Percentiles rank a stretch among this genome's conserved stretches.
These are phyloP conservation scores for Aplysia californica DNA, from an alignment of 1,140 invertebrate species.

Conservation along the genomic window DNA sequence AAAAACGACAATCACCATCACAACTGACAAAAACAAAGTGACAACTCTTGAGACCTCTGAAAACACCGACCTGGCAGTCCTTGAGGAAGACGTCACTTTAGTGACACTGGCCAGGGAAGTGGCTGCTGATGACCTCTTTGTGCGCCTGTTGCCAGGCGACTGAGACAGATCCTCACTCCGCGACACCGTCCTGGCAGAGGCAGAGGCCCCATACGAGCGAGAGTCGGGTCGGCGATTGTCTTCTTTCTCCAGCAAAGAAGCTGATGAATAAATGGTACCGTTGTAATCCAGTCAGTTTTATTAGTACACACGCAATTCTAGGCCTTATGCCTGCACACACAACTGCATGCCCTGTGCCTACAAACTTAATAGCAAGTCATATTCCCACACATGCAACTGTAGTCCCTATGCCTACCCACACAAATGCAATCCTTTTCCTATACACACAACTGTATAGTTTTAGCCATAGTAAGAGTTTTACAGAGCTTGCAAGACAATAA, in stretches of 20 bases:
- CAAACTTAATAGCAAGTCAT: no score
- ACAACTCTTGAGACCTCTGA: no score
- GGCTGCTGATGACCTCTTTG: not conserved
- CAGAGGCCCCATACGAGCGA: not conserved
- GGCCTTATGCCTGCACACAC: no score
- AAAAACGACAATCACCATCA: no score
- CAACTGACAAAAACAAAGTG: no score
- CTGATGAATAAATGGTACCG: not conserved
- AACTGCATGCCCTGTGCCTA: no score
- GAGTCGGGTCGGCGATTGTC: constrained; percentile 35
- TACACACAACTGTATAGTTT: no score
- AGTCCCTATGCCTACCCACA: no score
- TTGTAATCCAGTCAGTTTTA: not conserved
- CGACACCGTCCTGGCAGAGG: not conserved
- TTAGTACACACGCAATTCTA: not conserved
- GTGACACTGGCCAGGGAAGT: not conserved
- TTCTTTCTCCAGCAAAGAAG: constrained; percentile 27
- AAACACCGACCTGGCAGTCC: constrained; percentile 14
- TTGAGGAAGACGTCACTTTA: not conserved
- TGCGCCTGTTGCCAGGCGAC: not conserved
- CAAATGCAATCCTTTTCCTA: no score
- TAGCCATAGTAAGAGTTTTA: no score
- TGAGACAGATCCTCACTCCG: not conserved
- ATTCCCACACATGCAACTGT: no score
- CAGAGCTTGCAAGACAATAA: no score